Evolutionary conservation across 1,140 invertebrate species (phyloP).

Genomic region (Drosophila azteca): DNA sequence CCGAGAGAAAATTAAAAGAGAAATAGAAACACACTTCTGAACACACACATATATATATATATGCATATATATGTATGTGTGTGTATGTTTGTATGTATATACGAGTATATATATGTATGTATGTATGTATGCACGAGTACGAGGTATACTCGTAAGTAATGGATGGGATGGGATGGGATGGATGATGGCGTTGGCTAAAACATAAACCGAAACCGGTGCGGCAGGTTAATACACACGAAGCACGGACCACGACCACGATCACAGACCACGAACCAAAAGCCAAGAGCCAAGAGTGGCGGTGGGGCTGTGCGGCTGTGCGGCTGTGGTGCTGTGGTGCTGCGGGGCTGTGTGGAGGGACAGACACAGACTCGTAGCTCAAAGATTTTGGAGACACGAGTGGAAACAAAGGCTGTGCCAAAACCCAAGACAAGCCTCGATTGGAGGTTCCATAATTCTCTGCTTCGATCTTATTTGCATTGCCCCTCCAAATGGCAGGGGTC

Average conservation of each 20-base stretch:
- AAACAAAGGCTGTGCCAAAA: slow-evolving; percentile 51
- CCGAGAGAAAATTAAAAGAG: slow-evolving; percentile 81
- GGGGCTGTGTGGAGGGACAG: neutral
- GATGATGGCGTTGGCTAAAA: slow-evolving; percentile 78
- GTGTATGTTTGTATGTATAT: slow-evolving; percentile 11
- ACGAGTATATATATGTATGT: slow-evolving; percentile 1
- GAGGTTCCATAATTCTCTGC: slow-evolving; percentile 45
- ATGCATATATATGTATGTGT: slow-evolving; percentile 3
- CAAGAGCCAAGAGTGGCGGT: neutral
- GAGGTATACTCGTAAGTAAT: slow-evolving; percentile 63
- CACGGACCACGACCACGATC: slow-evolving; percentile 19
- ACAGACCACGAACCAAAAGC: slow-evolving; percentile 5
- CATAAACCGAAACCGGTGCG: slow-evolving; percentile 81
- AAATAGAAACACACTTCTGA: slow-evolving; percentile 71
- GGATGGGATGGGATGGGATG: slow-evolving; percentile 62
- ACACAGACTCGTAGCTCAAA: slow-evolving; percentile 10
- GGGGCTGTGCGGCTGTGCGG: neutral
- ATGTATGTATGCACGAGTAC: slow-evolving; percentile 23
- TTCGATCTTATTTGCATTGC: slow-evolving; percentile 59
- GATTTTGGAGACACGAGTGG: slow-evolving; percentile 44
- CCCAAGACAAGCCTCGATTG: neutral
- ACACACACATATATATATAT: neutral
- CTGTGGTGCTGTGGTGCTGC: neutral
- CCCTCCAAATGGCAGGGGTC: slow-evolving; percentile 68
- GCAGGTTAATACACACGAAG: slow-evolving; percentile 76